Conservation (phyloP, 2,113 vertebrate species). For the Rhodinocichla rosea region DNA sequence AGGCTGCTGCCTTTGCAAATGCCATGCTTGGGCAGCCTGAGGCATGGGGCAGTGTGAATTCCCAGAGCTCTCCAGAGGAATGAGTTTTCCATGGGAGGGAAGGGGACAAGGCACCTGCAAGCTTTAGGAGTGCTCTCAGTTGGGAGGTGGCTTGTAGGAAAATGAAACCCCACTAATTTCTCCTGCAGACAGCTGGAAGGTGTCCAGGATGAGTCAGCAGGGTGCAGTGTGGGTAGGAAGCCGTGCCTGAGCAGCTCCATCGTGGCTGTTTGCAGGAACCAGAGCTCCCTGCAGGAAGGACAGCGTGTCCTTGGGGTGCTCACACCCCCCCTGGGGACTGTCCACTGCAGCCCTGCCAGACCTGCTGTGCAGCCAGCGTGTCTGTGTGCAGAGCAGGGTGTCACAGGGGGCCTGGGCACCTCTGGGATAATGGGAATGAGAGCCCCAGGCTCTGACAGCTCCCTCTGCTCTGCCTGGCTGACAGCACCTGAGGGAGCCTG, state of each 20-base stretch:
- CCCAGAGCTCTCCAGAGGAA: background rate
- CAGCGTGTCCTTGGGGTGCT: background rate
- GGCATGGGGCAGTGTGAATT: accelerated
- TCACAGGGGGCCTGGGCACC: background rate
- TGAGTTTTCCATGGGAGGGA: background rate
- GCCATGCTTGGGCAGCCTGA: background rate
- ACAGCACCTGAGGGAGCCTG: background rate
- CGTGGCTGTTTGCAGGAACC: background rate
- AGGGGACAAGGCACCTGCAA: background rate
- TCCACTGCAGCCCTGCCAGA: background rate
- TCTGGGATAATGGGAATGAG: background rate
- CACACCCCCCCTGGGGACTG: background rate
- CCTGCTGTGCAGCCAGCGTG: background rate
- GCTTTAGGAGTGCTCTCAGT: background rate
- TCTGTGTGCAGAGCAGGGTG: background rate
- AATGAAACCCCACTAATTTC: background rate
- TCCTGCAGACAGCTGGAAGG: background rate
- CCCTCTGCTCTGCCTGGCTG: background rate
- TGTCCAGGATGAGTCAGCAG: slow-evolving; percentile 33
- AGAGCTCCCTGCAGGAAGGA: background rate
- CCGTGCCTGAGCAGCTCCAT: background rate
- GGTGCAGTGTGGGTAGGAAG: background rate
- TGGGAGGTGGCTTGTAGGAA: background rate
- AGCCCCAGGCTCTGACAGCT: background rate
- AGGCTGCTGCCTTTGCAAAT: background rate